Evolutionary conservation across 2,888 invertebrate genomes (phyloP).

Genomic region (Abrostola tripartita): DNA sequence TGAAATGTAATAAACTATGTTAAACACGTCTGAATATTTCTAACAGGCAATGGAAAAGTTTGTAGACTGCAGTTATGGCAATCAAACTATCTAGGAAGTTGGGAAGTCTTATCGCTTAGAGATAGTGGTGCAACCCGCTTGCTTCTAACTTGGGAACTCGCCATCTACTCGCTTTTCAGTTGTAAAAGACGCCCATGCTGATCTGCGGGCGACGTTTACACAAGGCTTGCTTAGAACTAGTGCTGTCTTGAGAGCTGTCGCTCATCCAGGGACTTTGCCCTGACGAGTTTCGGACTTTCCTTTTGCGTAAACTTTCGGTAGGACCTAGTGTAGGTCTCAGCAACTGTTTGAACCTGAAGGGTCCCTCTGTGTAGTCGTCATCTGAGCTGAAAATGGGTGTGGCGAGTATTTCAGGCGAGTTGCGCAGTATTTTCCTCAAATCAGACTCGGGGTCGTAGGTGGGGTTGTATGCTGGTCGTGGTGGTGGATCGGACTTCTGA

Average conservation of each 20-base stretch:
- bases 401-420: constrained; percentile 83
- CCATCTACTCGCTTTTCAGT: constrained; percentile 55
- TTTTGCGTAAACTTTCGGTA: constrained; percentile 90
- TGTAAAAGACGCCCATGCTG: constrained; percentile 85
- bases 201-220: constrained; percentile 84
- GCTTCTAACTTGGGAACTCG: constrained; percentile 22
- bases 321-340: constrained; percentile 90
- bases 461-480: constrained; percentile 72
- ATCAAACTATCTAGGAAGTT: constrained; percentile 24
- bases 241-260: constrained; percentile 84
- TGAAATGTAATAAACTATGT: constrained; percentile 4
- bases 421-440: constrained; percentile 82
- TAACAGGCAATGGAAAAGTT: constrained; percentile 31
- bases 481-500: constrained; percentile 74
- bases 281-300: constrained; percentile 86
- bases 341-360: constrained; percentile 91
- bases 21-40: constrained; percentile 13
- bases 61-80: constrained; percentile 11
- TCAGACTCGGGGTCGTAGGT: constrained; percentile 82
- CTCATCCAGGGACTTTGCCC: constrained; percentile 85
- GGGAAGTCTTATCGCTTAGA: constrained; percentile 28
- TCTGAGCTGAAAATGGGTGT: constrained; percentile 83
- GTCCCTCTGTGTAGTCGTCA: constrained; percentile 89
- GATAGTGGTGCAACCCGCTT: constrained; percentile 35
- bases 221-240: constrained; percentile 76